Base-by-base conservation (phyloP, 2,888 invertebrate genomes). In the Entomobrya multifasciata region DNA sequence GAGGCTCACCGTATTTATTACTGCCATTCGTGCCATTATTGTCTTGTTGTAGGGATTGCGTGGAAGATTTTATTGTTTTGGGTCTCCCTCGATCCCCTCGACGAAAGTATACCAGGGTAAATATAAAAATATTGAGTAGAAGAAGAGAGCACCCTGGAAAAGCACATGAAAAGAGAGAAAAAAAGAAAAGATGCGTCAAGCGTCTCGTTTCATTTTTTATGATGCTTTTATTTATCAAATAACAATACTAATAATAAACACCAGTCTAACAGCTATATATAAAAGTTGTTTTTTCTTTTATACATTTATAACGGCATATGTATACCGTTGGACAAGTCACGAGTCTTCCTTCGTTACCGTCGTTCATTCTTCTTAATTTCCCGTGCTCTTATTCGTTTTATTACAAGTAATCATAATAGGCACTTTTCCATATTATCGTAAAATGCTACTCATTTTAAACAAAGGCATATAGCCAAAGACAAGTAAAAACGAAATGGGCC, bases 41-140 rank as follows among this genome's bases (percentile, higher is more conserved):
- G 65, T 87, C 86, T 72, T 79, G 86, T 57, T 85, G 81, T 20
- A 86, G 80, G 70, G 76, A 87, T 67, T 87, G 85, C 47, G 86
- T 79, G 4, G 84, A 76, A 11, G 89, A 87, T 81, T 90, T 90
- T 60, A 89, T 95, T 92, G 96, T 96, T 92, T 96, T 96, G 91
- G 96, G 94, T 90, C 95, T 94, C 72, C 96, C 95, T 93, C 96
- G 96, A 91, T 95, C 95, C 47, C 86, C 95, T 78, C 95, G 92
- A 92, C 97, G 96, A 92, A 96, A 96, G 92, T 96, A 97, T 10
- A 97, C 96, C 1, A 96, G 96, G 76, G 96, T 96, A 92, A 96
- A 96, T 91, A 97, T 96, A 57, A 97, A 93, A 76, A 96, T 95
- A 93, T 97, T 97, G 41, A 97, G 93, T 90, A 96, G 96, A 76